phyloP scores from a whole-genome alignment of 2,113 vertebrate genomes.

The Chaenocephalus aceratus region DNA sequence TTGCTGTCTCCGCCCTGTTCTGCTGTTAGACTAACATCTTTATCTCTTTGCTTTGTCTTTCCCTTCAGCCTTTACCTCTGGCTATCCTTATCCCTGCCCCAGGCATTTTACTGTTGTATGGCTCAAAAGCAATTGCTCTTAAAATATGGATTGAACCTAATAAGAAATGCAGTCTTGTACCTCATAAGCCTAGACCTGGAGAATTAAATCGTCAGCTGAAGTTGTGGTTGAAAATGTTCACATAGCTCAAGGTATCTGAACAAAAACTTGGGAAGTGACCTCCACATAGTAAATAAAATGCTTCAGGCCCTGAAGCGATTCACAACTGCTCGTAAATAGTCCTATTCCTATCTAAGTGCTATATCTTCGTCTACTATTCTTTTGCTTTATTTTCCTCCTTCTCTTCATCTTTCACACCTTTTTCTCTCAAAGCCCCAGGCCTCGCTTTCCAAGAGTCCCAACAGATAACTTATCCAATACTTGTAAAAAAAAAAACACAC shows the following conservation, averaged over 20 bases:
- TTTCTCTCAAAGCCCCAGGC: slow-evolving; percentile 29
- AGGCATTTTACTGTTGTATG: slow-evolving; percentile 51
- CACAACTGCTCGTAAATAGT: slow-evolving; percentile 28
- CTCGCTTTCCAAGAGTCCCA: slow-evolving; percentile 40
- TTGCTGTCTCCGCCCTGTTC: background rate
- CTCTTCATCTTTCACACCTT: slow-evolving; percentile 18
- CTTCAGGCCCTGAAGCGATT: slow-evolving; percentile 22
- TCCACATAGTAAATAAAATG: slow-evolving; percentile 30
- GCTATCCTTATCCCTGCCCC: slow-evolving; percentile 56
- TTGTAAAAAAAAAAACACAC: slow-evolving; percentile 59
- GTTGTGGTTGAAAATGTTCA: slow-evolving; percentile 23
- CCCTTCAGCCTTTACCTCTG: slow-evolving; percentile 45
- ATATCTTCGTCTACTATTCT: slow-evolving; percentile 22
- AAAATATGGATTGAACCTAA: slow-evolving; percentile 40
- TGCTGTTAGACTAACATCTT: slow-evolving; percentile 3
- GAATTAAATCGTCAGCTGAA: slow-evolving; percentile 40
- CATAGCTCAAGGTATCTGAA: slow-evolving; percentile 9
- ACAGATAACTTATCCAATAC: slow-evolving; percentile 63
- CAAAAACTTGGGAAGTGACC: slow-evolving; percentile 42
- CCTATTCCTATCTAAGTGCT: slow-evolving; percentile 35
- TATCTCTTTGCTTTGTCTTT: slow-evolving; percentile 28
- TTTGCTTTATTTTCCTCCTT: slow-evolving; percentile 32
- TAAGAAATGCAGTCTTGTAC: slow-evolving; percentile 14
- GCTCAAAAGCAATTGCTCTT: slow-evolving; percentile 44
- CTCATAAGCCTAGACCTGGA: background rate